These are phyloP conservation scores for Tolypeutes matacus DNA, from an alignment of 2,797 vertebrate genomes.

Conservation along the genomic window DNA sequence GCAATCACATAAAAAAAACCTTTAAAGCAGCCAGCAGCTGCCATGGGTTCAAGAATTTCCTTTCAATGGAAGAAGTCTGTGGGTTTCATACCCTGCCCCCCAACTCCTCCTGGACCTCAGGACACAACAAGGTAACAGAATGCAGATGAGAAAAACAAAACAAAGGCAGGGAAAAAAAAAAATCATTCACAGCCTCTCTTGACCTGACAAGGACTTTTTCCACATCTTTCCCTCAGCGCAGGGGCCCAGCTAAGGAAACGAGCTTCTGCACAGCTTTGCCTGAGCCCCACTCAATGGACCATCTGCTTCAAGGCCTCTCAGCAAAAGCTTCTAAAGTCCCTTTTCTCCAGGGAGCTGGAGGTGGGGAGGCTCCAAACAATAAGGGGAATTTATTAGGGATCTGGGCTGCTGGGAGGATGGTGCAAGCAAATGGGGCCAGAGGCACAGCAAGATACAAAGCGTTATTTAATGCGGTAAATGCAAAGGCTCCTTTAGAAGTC, in stretches of 20 bases:
- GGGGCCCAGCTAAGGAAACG: not conserved
- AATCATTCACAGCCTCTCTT: not conserved
- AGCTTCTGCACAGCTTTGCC: not conserved
- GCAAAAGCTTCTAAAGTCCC: slow-evolving; percentile 49
- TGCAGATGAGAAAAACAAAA: not conserved
- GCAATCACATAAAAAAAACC: not conserved
- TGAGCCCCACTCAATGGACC: not conserved
- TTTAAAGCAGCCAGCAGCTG: not conserved
- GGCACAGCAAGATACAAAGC: slow-evolving; percentile 34
- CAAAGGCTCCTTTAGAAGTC: not conserved
- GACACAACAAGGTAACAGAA: not conserved
- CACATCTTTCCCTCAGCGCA: not conserved
- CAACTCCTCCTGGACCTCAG: not conserved
- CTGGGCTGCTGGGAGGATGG: not conserved
- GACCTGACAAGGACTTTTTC: slow-evolving; percentile 50
- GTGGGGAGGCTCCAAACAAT: slow-evolving; percentile 21
- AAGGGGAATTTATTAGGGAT: not conserved
- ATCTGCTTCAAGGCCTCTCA: slow-evolving; percentile 27
- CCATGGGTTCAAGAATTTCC: slow-evolving; percentile 32
- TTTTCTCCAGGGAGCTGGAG: slow-evolving; percentile 43
- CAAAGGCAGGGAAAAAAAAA: not conserved
- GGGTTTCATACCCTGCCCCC: not conserved
- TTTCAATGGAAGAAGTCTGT: not conserved
- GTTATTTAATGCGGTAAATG: slow-evolving; percentile 18
- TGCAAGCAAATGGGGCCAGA: not conserved